A percentile compares a stretch with the other conserved stretches of the same genome.
phyloP scores from a whole-genome alignment of 2,113 vertebrate genomes.

The Eolophus roseicapilla region DNA sequence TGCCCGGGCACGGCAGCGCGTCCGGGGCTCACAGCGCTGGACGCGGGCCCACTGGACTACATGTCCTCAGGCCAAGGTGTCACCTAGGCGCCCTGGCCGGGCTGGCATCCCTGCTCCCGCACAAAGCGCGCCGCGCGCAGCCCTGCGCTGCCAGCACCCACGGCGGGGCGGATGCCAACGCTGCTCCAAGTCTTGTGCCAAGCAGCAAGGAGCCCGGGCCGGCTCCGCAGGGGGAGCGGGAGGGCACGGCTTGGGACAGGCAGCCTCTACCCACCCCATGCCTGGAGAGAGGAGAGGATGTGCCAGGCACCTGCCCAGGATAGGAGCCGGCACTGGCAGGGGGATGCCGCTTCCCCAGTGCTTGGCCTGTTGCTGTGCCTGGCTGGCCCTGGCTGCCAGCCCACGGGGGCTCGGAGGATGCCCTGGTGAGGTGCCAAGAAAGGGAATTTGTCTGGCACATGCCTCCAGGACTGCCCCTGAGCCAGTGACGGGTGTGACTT shows the following conservation, averaged over 20 bases:
- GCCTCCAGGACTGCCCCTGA: not conserved
- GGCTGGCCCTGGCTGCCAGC: not conserved
- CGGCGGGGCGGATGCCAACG: not conserved
- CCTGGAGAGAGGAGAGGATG: not conserved
- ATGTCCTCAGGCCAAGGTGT: constrained; percentile 10
- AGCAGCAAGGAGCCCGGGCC: accelerated
- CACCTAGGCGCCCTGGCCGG: not conserved
- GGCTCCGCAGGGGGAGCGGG: not conserved
- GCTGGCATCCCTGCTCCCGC: not conserved
- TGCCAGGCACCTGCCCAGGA: not conserved
- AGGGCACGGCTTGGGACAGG: not conserved
- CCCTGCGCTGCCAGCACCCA: not conserved
- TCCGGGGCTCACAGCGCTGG: not conserved
- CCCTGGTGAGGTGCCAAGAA: not conserved
- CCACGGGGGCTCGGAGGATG: not conserved
- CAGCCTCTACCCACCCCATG: not conserved
- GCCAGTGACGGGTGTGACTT: not conserved
- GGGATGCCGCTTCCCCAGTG: not conserved
- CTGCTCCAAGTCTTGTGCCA: constrained; percentile 11
- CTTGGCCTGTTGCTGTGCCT: not conserved
- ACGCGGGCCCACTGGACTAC: not conserved
- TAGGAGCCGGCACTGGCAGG: not conserved
- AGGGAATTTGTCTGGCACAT: constrained; percentile 17
- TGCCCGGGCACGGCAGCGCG: not conserved
- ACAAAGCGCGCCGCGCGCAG: not conserved